These are phyloP conservation scores for Tanypteryx hageni DNA, from an alignment of 2,888 invertebrate genomes.

Conservation along the genomic window DNA sequence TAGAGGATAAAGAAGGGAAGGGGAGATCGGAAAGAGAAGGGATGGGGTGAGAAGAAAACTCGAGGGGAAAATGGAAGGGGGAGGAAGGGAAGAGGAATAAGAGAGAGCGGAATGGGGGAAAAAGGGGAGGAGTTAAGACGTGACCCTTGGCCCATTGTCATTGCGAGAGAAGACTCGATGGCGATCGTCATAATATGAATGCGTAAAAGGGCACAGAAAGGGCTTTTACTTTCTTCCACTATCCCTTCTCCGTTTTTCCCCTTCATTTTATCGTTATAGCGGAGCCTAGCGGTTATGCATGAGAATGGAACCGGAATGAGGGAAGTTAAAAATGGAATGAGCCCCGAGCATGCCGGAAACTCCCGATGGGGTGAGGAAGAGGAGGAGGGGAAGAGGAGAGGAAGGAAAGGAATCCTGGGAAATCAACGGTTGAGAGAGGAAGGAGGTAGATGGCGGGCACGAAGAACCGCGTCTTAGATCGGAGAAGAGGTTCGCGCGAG, in stretches of 20 bases:
- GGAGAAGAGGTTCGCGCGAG: not conserved
- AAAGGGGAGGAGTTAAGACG: not conserved
- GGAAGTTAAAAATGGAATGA: conserved; percentile 42
- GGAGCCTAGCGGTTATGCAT: conserved; percentile 27
- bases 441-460: not conserved
- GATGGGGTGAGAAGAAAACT: not conserved
- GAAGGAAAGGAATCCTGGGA: no score
- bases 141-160: conserved; percentile 34
- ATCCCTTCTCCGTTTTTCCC: not conserved
- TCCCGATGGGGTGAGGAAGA: not conserved
- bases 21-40: not conserved
- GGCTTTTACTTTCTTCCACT: not conserved
- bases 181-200: conserved; percentile 57
- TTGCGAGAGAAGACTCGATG: conserved; percentile 8
- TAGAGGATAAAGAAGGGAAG: not conserved
- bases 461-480: not conserved
- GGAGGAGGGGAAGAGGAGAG: not conserved
- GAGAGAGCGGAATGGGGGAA: not conserved
- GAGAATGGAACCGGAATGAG: not conserved
- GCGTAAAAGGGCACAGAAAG: not conserved
- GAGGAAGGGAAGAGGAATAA: not conserved
- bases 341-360: not conserved
- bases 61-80: not conserved
- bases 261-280: not conserved
- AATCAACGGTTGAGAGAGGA: not conserved